phyloP scores from a whole-genome alignment of 2,113 vertebrate species.

The Emydocephalus ijimae region DNA sequence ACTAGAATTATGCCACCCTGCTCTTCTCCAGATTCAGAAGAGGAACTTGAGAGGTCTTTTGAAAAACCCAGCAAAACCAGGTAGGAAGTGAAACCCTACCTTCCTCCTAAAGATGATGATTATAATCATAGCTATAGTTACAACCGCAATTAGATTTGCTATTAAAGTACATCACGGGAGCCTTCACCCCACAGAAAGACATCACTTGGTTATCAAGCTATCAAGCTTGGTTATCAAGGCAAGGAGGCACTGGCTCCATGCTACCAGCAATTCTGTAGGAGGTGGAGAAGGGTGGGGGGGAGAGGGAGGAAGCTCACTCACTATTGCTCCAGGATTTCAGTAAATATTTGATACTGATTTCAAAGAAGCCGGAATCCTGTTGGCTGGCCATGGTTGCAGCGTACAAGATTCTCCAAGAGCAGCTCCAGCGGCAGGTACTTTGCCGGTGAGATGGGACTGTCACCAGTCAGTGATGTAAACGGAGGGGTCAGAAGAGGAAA shows the following conservation, averaged over 20 bases:
- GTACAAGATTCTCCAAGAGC: constrained; percentile 69
- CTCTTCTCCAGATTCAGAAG: constrained; percentile 34
- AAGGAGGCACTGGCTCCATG: not conserved
- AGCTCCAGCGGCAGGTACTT: constrained; percentile 76
- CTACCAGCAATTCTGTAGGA: constrained; percentile 35
- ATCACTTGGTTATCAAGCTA: not conserved
- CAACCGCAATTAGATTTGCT: constrained; percentile 58
- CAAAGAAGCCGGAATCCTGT: constrained; percentile 98
- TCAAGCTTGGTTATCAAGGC: not conserved
- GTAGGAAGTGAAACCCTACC: constrained; percentile 63
- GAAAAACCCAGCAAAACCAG: constrained; percentile 58
- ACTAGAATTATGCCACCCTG: constrained; percentile 31
- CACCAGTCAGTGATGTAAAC: constrained; percentile 82
- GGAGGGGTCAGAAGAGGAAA: constrained; percentile 70
- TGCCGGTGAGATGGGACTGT: constrained; percentile 72
- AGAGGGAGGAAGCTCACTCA: constrained; percentile 67
- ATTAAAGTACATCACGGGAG: constrained; percentile 45
- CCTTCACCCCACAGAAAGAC: not conserved
- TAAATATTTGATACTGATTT: constrained; percentile 98
- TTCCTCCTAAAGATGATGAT: constrained; percentile 63
- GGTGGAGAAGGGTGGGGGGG: not conserved
- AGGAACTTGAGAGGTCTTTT: constrained; percentile 43
- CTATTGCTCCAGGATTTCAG: constrained; percentile 98
- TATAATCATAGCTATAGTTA: constrained; percentile 53
- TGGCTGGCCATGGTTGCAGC: constrained; percentile 92